phyloP scores from a whole-genome alignment of 1,140 invertebrate species.

The Aphelenchoides avenae region DNA sequence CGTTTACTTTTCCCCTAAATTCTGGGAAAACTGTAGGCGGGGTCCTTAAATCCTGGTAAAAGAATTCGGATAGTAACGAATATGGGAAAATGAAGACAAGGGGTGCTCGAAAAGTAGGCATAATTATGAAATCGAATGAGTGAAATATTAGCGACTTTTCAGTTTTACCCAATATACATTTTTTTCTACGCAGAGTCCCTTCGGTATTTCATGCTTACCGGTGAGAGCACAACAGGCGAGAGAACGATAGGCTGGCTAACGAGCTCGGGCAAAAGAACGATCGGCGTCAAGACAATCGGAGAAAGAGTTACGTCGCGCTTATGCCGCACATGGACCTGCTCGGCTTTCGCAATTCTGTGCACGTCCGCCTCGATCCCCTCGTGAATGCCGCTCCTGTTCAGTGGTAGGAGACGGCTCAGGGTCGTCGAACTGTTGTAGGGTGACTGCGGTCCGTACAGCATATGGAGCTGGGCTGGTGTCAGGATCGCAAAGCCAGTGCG shows the following conservation, averaged over 20 bases:
- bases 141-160: constrained; percentile 22
- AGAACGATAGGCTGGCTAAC: constrained; percentile 26
- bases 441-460: constrained; percentile 25
- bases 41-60: no score
- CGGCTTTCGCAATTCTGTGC: constrained; percentile 8
- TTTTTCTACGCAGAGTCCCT: no score
- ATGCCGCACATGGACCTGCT: constrained; percentile 13
- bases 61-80: no score
- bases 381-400: constrained; percentile 11
- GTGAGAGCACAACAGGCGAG: constrained; percentile 25
- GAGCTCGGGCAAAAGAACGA: constrained; percentile 12
- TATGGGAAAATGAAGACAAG: no score
- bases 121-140: constrained; percentile 16
- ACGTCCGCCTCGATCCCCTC: constrained; percentile 2
- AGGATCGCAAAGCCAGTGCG: constrained; percentile 28
- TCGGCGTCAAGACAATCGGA: constrained; percentile 18
- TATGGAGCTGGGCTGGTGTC: constrained; percentile 9
- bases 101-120: no score
- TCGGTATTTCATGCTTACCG: no score
- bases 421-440: constrained; percentile 19
- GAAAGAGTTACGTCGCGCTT: constrained; percentile 34
- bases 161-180: no score
- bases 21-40: no score
- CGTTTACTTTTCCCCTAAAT: no score
- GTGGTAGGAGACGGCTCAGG: constrained; percentile 1